Percentiles rank a stretch among this genome's conserved stretches.
Evolutionary conservation across 2,888 invertebrate genomes (phyloP).

Genomic region (Euplagia quadripunctaria): DNA sequence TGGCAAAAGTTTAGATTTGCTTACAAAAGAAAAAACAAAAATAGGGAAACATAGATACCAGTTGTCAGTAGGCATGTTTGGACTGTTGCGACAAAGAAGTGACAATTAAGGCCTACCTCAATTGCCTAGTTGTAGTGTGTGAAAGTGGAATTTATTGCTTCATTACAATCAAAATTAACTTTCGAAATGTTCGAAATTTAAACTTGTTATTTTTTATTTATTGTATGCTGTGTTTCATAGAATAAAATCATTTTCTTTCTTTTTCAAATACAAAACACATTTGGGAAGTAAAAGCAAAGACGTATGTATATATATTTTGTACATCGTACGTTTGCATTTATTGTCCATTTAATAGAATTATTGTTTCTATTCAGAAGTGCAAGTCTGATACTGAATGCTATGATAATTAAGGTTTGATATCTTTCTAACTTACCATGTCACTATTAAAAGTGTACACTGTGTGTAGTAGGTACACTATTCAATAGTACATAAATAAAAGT

Average conservation of each 20-base stretch:
- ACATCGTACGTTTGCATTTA: not conserved
- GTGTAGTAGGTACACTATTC: too few species aligned
- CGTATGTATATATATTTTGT: too few species aligned
- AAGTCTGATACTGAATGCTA: too few species aligned
- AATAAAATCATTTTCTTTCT: too few species aligned
- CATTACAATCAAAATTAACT: not conserved
- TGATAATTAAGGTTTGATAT: too few species aligned
- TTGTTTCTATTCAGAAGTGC: not conserved
- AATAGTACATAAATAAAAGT: not conserved
- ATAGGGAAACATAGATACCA: not conserved
- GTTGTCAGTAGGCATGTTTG: not conserved
- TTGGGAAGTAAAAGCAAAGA: too few species aligned
- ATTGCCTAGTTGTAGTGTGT: not conserved
- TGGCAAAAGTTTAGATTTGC: conserved; percentile 41
- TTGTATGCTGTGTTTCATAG: too few species aligned
- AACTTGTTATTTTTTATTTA: too few species aligned
- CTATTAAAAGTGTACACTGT: too few species aligned
- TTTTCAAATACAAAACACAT: too few species aligned
- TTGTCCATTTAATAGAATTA: not conserved
- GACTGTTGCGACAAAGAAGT: not conserved
- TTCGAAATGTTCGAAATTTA: too few species aligned
- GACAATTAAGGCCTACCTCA: not conserved
- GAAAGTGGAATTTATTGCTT: not conserved
- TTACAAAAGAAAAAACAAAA: not conserved
- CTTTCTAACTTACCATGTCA: too few species aligned